These are phyloP conservation scores for Zaprionus camerounensis DNA, from an alignment of 1,140 invertebrate genomes.

Conservation along the genomic window DNA sequence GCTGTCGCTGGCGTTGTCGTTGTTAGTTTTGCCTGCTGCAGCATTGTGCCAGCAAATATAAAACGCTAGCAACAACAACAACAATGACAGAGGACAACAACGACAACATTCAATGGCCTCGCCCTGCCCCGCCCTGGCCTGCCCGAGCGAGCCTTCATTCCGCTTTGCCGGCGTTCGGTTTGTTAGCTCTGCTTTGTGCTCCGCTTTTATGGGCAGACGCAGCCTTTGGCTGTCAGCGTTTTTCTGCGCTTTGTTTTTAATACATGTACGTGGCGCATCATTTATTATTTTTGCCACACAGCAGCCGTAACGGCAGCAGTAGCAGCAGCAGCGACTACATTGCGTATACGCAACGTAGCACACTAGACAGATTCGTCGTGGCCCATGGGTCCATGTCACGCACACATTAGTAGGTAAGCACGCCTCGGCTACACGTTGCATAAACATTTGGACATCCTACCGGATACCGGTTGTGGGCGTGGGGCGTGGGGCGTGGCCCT, in stretches of 20 bases:
- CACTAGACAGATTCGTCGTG: slow-evolving; percentile 40
- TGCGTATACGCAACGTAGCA: slow-evolving; percentile 72
- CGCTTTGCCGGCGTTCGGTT: slow-evolving; percentile 68
- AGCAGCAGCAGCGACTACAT: slow-evolving; percentile 24
- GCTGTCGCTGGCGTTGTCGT: slow-evolving; percentile 18
- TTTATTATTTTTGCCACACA: slow-evolving; percentile 73
- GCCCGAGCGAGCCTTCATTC: slow-evolving; percentile 49
- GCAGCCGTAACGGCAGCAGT: slow-evolving; percentile 14
- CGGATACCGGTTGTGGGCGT: slow-evolving; percentile 13
- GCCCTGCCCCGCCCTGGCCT: slow-evolving; percentile 7
- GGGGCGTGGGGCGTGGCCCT: slow-evolving; percentile 23
- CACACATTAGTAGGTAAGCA: slow-evolving; percentile 79
- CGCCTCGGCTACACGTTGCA: slow-evolving; percentile 69
- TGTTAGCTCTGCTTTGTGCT: slow-evolving; percentile 76
- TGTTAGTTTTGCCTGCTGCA: slow-evolving; percentile 58
- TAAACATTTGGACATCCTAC: slow-evolving; percentile 71
- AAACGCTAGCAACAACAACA: slow-evolving; percentile 40
- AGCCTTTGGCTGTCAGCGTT: slow-evolving; percentile 65
- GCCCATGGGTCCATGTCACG: slow-evolving; percentile 74
- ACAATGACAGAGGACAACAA: slow-evolving; percentile 2
- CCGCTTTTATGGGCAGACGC: slow-evolving; percentile 42
- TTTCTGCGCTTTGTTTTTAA: slow-evolving; percentile 79
- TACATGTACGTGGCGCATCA: slow-evolving; percentile 78
- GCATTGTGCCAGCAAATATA: slow-evolving; percentile 49
- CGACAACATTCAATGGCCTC: slow-evolving; percentile 43